phyloP scores from a whole-genome alignment of 2,888 invertebrate species.

The Chironomus tentans region DNA sequence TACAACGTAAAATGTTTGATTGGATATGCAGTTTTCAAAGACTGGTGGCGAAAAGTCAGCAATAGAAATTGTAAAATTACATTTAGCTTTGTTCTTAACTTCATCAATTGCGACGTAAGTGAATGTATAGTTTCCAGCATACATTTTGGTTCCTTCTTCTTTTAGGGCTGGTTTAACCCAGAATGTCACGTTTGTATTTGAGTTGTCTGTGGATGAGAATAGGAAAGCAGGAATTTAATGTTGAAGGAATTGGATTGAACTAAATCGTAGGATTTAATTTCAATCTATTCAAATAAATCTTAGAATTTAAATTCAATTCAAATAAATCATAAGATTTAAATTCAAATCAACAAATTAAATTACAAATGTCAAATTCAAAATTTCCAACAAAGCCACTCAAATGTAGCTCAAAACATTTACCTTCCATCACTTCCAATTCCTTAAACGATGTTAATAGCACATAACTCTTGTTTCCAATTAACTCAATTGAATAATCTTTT shows the following conservation, averaged over 20 bases:
- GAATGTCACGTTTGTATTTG: slow-evolving; percentile 45
- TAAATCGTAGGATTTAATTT: no score
- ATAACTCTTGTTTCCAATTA: slow-evolving; percentile 7
- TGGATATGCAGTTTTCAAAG: slow-evolving; percentile 51
- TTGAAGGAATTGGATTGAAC: no score
- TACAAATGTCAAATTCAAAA: no score
- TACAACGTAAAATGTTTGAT: slow-evolving; percentile 46
- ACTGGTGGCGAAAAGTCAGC: slow-evolving; percentile 48
- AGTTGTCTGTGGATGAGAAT: slow-evolving; percentile 45
- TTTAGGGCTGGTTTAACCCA: slow-evolving; percentile 51
- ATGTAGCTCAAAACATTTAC: not conserved
- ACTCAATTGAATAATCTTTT: slow-evolving; percentile 35
- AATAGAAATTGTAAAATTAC: slow-evolving; percentile 51
- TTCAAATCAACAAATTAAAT: no score
- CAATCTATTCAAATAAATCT: no score
- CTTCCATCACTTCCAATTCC: slow-evolving; percentile 38
- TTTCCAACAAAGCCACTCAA: not conserved
- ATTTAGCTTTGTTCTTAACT: slow-evolving; percentile 51
- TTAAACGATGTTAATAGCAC: not conserved
- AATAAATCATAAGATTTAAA: no score
- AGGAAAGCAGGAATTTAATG: no score
- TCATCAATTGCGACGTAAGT: slow-evolving; percentile 54
- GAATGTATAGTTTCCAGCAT: slow-evolving; percentile 50
- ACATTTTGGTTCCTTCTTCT: slow-evolving; percentile 43
- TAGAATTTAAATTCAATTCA: no score